phyloP scores from a whole-genome alignment of 92 coral and sea anemone genomes.

The Desmophyllum pertusum region DNA sequence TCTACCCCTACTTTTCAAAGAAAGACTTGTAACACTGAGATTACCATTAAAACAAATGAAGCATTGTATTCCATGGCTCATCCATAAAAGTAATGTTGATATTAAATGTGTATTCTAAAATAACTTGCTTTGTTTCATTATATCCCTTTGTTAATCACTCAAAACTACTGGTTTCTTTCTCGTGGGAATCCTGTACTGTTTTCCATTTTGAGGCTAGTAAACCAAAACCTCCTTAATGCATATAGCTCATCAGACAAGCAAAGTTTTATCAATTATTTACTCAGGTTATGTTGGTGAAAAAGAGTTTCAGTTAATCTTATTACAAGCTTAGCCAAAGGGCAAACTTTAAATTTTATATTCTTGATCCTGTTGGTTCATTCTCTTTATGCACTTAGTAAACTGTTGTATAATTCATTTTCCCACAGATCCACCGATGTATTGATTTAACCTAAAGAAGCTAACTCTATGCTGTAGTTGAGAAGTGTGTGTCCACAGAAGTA shows the following conservation, averaged over 20 bases:
- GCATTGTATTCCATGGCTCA: background rate
- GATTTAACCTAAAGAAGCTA: background rate
- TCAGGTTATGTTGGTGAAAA: background rate
- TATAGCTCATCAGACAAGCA: background rate
- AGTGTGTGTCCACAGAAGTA: background rate
- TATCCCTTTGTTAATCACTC: background rate
- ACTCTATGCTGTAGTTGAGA: background rate
- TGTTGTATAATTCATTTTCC: background rate
- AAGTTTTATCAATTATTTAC: background rate
- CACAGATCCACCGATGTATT: conserved; percentile 25
- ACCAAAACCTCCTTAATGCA: background rate
- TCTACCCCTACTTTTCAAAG: background rate
- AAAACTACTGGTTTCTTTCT: background rate
- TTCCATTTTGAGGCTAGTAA: background rate
- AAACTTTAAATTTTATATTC: background rate
- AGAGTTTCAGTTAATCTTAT: too few relatives aligned
- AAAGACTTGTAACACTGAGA: background rate
- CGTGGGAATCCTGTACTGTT: background rate
- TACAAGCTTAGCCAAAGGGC: background rate
- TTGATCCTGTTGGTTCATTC: background rate
- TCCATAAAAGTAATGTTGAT: background rate
- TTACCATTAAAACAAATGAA: background rate
- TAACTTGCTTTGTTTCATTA: background rate
- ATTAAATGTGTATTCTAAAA: background rate
- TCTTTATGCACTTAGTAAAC: background rate